Evolutionary conservation across 1,140 invertebrate species (phyloP), one percentile per base, ranked within the genome.

Genomic region (Psilanteris sp.): DNA sequence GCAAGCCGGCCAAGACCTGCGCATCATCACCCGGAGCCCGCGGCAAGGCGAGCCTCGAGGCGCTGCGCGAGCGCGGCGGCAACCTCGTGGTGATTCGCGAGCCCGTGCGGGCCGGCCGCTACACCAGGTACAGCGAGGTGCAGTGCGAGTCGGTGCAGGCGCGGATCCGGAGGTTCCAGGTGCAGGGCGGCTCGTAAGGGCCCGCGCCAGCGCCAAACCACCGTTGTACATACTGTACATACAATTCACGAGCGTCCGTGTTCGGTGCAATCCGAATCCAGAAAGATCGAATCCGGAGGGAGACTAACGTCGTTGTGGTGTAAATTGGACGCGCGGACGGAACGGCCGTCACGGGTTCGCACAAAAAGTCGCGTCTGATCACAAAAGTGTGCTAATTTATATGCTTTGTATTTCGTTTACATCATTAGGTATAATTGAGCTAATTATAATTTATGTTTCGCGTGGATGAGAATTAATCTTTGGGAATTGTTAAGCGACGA

Each of bases 31-130:
- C 57, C 0, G 36, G 55, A 6, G 75, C 68, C 2, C 72, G 79
- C 13, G 76, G 78, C 6, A 87, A 85, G 44, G 76, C 82, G 4
- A 79, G 82, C 7, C 80, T 88, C 2, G 87, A 87, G 37, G 84
- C 83, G 1, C 72, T 85, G 0, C 80, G 86, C 22, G 83, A 87
- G 50, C 78, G 84, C 3, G 85, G 86, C 3, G 89, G 90, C 0
- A 90, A 90, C 36, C 48, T 90, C 9, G 90, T 90, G 4, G 88
- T 90, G 3, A 90, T 90, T n/a, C 80, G 89, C n/a, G 90, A 91
- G 61, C 87, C 89, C 0, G 86, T 89, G 0, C 81, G 85, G 5
- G 87, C 89, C 1, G 89, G 89, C 4, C 85, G 85, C 8, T 90
- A 89, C 68, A 86, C 88, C 4, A 84, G 88, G 22, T 90, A 89